Percentiles rank a stretch among this genome's conserved stretches.
Evolutionary conservation across 2,113 vertebrate species (phyloP).

Genomic region (Irena cyanogastra): DNA sequence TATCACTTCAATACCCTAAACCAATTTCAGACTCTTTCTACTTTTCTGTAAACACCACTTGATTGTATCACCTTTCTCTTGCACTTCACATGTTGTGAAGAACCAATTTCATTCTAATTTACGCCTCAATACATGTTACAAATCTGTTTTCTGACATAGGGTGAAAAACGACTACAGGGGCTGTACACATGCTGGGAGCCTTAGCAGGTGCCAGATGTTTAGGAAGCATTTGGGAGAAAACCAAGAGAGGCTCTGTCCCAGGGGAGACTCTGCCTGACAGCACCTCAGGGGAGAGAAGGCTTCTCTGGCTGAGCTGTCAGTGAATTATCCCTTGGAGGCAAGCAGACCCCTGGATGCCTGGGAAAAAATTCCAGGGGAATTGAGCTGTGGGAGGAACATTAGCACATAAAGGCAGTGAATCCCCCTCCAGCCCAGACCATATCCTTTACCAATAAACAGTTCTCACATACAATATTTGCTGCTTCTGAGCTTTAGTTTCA

Average conservation of each 20-base stretch:
- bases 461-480: background rate
- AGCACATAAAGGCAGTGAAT: background rate
- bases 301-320: background rate
- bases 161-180: background rate
- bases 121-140: background rate
- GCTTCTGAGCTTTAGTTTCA: background rate
- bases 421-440: accelerated
- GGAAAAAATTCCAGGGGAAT: background rate
- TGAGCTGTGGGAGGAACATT: background rate
- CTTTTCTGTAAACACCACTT: background rate
- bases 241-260: background rate
- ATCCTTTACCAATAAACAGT: too few relatives aligned
- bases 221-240: background rate
- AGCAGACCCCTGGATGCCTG: too few relatives aligned
- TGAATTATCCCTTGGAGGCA: background rate
- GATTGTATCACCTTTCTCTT: background rate
- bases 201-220: background rate
- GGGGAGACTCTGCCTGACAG: background rate
- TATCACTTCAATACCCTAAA: background rate
- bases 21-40: background rate
- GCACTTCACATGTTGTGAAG: background rate
- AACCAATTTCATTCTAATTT: background rate
- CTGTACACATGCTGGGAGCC: background rate
- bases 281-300: background rate
- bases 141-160: background rate